phyloP scores from a whole-genome alignment of 2,888 invertebrate genomes.

The Halictus ligatus region DNA sequence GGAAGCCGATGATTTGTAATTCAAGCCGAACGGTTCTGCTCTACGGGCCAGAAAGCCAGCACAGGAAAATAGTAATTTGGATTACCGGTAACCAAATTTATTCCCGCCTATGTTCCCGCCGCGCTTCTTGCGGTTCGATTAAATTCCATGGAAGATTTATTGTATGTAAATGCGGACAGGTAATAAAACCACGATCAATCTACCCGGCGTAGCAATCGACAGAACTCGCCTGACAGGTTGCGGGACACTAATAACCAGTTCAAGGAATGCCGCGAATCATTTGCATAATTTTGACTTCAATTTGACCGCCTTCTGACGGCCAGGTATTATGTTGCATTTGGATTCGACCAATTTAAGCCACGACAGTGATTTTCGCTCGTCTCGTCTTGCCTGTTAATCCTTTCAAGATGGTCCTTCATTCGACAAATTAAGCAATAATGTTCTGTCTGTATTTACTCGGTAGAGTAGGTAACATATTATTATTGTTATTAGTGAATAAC shows the following conservation, averaged over 20 bases:
- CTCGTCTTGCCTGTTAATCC: neutral
- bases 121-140: conserved; percentile 2
- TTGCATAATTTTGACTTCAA: conserved; percentile 43
- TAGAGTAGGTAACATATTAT: too few species aligned
- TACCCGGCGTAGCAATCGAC: conserved; percentile 13
- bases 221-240: conserved; percentile 29
- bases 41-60: neutral
- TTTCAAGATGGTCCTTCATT: neutral
- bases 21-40: conserved; percentile 2
- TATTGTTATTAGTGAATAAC: neutral
- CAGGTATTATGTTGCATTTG: conserved; percentile 1
- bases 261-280: conserved; percentile 16
- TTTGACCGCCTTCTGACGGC: neutral
- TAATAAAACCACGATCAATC: conserved; percentile 29
- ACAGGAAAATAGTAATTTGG: conserved; percentile 24
- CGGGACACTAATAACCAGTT: conserved; percentile 30
- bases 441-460: neutral
- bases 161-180: conserved; percentile 30
- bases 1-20: neutral
- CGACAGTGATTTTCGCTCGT: neutral
- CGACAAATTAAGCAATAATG: neutral
- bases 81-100: conserved; percentile 19
- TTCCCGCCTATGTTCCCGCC: conserved; percentile 11
- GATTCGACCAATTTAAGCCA: neutral
- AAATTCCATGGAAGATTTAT: conserved; percentile 34